These are phyloP conservation scores for Amaurobius ferox DNA, from an alignment of 2,888 invertebrate genomes.

Conservation along the genomic window DNA sequence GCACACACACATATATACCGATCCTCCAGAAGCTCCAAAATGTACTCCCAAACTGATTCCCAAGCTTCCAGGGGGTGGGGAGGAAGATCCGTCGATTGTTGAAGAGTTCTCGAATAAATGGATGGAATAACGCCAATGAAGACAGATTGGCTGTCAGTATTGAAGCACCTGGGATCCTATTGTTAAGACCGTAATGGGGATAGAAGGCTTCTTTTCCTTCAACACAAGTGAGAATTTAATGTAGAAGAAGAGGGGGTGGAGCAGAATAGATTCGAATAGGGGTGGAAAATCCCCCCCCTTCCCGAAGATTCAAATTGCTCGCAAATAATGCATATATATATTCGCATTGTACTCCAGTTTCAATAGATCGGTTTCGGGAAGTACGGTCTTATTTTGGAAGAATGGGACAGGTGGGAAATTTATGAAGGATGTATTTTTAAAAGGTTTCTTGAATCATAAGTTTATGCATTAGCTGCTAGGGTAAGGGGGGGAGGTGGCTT, in stretches of 20 bases:
- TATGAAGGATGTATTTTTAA: conserved; percentile 51
- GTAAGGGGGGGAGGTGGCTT: no score
- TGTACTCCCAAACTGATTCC: not conserved
- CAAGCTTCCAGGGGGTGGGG: not conserved
- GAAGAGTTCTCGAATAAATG: conserved; percentile 43
- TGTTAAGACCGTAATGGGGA: conserved; percentile 61
- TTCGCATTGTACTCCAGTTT: conserved; percentile 55
- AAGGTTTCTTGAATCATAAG: conserved; percentile 6
- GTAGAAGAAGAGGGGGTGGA: conserved; percentile 24
- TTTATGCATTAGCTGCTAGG: conserved; percentile 6
- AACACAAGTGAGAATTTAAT: conserved; percentile 48
- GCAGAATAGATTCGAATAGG: conserved; percentile 14
- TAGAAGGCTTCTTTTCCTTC: not conserved
- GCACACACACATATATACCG: not conserved
- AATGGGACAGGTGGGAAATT: conserved; percentile 57
- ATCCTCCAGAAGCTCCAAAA: not conserved
- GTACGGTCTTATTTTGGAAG: conserved; percentile 16
- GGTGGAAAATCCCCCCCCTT: conserved; percentile 20
- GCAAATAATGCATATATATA: conserved; percentile 47
- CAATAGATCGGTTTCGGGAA: conserved; percentile 19
- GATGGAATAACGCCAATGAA: conserved; percentile 68
- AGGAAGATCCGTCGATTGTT: conserved; percentile 24
- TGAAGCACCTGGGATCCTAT: conserved; percentile 60
- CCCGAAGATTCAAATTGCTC: conserved; percentile 46
- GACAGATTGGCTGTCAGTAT: conserved; percentile 62